Conservation (phyloP, 2,113 vertebrate species). For the Anoura caudifer region DNA sequence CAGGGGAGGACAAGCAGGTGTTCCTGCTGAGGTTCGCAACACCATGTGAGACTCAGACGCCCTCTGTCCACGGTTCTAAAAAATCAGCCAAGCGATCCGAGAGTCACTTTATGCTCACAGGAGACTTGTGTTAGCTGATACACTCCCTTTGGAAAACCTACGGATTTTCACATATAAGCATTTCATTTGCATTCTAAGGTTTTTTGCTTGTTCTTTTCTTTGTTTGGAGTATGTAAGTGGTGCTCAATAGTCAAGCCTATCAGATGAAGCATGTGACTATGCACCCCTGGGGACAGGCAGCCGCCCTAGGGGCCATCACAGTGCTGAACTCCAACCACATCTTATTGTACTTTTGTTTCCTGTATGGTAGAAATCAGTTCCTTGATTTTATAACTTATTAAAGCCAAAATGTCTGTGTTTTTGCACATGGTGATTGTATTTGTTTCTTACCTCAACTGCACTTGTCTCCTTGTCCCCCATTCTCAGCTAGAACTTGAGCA, state of each 20-base stretch:
- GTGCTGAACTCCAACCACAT: conserved; percentile 58
- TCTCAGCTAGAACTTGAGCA: background rate
- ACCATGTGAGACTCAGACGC: background rate
- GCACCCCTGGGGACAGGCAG: background rate
- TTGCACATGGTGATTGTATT: conserved; percentile 81
- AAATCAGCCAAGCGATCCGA: background rate
- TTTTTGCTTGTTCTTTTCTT: background rate
- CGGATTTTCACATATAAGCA: conserved; percentile 25
- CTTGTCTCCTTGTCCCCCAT: background rate
- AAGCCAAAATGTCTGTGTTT: conserved; percentile 88
- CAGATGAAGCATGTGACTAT: background rate
- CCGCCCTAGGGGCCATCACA: background rate
- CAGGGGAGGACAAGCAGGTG: background rate
- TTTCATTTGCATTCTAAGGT: conserved; percentile 12
- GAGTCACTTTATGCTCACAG: background rate
- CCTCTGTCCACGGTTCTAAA: background rate
- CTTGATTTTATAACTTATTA: conserved; percentile 97
- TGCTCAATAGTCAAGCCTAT: conserved; percentile 42
- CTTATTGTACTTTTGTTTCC: conserved; percentile 79
- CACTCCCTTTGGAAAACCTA: conserved; percentile 10
- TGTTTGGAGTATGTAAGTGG: conserved; percentile 41
- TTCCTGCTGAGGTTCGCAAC: background rate
- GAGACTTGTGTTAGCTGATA: background rate
- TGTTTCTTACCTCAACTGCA: conserved; percentile 73
- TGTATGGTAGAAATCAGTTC: conserved; percentile 88